Percentiles rank a stretch among this genome's conserved stretches.
Conservation (phyloP, 2,888 invertebrate species). For the Yponomeuta cagnagella region DNA sequence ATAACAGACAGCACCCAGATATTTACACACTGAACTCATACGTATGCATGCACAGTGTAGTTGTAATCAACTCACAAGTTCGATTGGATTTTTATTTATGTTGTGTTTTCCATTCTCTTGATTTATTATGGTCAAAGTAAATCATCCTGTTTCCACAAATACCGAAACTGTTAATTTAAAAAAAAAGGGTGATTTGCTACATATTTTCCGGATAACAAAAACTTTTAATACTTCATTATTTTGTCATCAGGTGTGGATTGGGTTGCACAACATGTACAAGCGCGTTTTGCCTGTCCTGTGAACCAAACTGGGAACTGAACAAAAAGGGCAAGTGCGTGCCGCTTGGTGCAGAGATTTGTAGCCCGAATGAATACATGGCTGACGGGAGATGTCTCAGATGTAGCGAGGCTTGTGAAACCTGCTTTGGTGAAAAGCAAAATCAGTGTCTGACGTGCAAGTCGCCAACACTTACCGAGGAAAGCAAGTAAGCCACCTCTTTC, state of each 20-base stretch:
- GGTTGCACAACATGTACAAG: slow-evolving; percentile 86
- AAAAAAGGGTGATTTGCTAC: not conserved
- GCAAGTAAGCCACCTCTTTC: slow-evolving; percentile 40
- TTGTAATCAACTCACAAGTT: no score
- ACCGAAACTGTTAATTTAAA: no score
- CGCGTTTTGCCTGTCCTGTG: slow-evolving; percentile 83
- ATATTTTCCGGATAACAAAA: not conserved
- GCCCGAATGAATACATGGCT: slow-evolving; percentile 77
- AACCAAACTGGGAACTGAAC: slow-evolving; percentile 83
- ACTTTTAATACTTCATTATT: slow-evolving; percentile 3
- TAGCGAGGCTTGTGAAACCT: slow-evolving; percentile 87
- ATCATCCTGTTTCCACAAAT: no score
- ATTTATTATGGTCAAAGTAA: no score
- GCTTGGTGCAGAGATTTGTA: slow-evolving; percentile 81
- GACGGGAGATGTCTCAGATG: slow-evolving; percentile 83
- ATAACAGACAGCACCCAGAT: no score
- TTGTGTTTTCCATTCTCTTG: no score
- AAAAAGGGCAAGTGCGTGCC: slow-evolving; percentile 85
- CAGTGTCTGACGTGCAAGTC: slow-evolving; percentile 85
- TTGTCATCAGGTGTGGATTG: slow-evolving; percentile 76
- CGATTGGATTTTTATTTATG: no score
- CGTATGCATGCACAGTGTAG: no score
- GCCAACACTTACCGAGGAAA: slow-evolving; percentile 82
- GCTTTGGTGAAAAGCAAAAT: slow-evolving; percentile 83
- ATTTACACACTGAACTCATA: no score